Evolutionary conservation across 1,140 invertebrate genomes (phyloP).

Genomic region (Sminthurides bifidus): DNA sequence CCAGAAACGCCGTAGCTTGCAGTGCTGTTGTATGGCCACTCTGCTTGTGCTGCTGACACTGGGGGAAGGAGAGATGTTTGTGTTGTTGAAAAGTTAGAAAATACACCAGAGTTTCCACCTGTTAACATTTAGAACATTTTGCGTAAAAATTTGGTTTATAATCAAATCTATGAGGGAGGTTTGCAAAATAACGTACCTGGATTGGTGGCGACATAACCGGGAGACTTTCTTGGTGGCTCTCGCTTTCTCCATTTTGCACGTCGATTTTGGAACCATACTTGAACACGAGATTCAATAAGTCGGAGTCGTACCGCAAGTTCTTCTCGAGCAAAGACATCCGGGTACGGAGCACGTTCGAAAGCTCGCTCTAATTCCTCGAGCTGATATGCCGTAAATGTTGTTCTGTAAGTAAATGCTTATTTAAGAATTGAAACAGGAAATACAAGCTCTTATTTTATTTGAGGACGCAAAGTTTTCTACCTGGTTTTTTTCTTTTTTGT

Average conservation of each 20-base stretch:
- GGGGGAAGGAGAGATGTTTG: constrained; percentile 10
- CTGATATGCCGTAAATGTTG: constrained; percentile 92
- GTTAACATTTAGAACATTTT: not conserved
- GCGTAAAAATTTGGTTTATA: not conserved
- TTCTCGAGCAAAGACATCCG: constrained; percentile 90
- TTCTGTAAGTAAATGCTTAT: constrained; percentile 48
- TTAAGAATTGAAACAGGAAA: not conserved
- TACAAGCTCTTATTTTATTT: not conserved
- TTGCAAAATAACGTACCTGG: constrained; percentile 16
- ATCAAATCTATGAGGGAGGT: not conserved
- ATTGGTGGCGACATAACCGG: constrained; percentile 30
- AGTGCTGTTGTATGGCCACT: constrained; percentile 19
- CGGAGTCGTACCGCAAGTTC: constrained; percentile 81
- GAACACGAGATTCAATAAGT: constrained; percentile 83
- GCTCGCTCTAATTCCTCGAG: constrained; percentile 86
- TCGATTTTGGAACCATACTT: constrained; percentile 89
- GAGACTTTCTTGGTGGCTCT: constrained; percentile 78
- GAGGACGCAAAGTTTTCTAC: constrained; percentile 38
- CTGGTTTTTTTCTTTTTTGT: constrained; percentile 90
- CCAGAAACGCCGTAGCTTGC: constrained; percentile 1
- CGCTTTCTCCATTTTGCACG: constrained; percentile 95
- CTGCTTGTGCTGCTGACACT: constrained; percentile 13
- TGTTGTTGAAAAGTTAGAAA: constrained; percentile 12
- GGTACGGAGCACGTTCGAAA: constrained; percentile 88
- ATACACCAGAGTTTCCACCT: constrained; percentile 6